Evolutionary conservation across 2,888 invertebrate species (phyloP).

Genomic region (Anarsia innoxiella): DNA sequence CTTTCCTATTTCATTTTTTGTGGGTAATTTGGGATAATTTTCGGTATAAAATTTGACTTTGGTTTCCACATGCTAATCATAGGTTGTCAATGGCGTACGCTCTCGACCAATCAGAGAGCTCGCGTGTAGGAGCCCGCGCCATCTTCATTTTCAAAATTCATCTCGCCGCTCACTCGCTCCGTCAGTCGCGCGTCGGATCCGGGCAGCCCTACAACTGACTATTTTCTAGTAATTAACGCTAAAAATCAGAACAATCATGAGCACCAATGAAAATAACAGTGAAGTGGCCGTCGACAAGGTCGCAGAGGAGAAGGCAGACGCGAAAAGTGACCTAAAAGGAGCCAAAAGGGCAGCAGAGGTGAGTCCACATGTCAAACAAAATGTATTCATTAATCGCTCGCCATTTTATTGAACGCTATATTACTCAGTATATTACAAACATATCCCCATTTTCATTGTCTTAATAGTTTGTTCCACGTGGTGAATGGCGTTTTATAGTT

Average conservation of each 20-base stretch:
- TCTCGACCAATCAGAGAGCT: conserved; percentile 51
- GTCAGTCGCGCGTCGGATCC: conserved; percentile 82
- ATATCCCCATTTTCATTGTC: conserved; percentile 22
- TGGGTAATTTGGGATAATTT: conserved; percentile 15
- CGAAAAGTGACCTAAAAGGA: conserved; percentile 89
- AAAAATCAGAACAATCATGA: conserved; percentile 70
- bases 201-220: conserved; percentile 69
- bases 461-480: conserved; percentile 39
- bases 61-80: conserved; percentile 55
- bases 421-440: conserved; percentile 31
- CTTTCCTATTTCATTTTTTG: conserved; percentile 16
- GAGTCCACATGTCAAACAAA: conserved; percentile 75
- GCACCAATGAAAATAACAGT: conserved; percentile 83
- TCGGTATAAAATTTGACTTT: conserved; percentile 27
- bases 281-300: conserved; percentile 91
- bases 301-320: conserved; percentile 85
- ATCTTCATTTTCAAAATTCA: conserved; percentile 90
- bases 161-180: conserved; percentile 72
- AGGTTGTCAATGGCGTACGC: conserved; percentile 53
- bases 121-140: conserved; percentile 79
- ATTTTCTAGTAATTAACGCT: conserved; percentile 57
- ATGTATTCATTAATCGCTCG: conserved; percentile 69
- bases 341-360: conserved; percentile 92
- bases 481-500: conserved; percentile 23
- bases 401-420: conserved; percentile 69